Evolutionary conservation across 2,888 invertebrate species (phyloP), one percentile per base, ranked within the genome.

Genomic region (Acanthosepion lycidas): DNA sequence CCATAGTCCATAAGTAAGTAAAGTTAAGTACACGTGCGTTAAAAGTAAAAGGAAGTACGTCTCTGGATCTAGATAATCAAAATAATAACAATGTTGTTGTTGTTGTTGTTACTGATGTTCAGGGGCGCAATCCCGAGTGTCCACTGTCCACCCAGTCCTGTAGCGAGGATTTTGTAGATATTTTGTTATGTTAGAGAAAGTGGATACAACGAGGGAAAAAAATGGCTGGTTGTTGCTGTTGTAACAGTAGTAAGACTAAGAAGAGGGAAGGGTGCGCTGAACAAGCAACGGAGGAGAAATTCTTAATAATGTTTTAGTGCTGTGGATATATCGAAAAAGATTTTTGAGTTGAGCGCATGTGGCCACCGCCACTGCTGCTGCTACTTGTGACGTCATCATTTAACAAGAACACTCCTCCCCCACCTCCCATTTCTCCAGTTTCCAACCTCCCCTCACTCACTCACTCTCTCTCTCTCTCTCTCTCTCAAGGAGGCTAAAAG

Each of bases 341-440:
- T 59, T 23, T 78, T 33, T 78, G 78, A 78, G n/a, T 78, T 78
- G 78, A 78, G 78, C 78, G 78, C n/a, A 78, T 78, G 78, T 78
- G 78, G 78, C 78, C 78, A n/a, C n/a, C 78, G 78, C 78, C 78
- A 78, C 78, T 33, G 78, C 78, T 78, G n/a, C 78, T 78, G n/a
- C 78, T 78, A 15, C n/a, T 78, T 78, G 78, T 78, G 78, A 78
- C 78, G 78, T 78, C 78, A 78, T 78, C 78, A 78, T 33, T 33
- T 78, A n/a, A 78, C 78, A 9, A 12, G 18, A 78, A 78, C 59
- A n/a, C n/a, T n/a, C n/a, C 12, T 33, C 78, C 18, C 12, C 18
- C n/a, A 33, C n/a, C 0, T 15, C 15, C n/a, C 23, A n/a, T 8
- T n/a, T 28, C n/a, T 1, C n/a, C 15, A 5, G 5, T 26, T 28